A percentile compares a stretch with the other conserved stretches of the same genome.
These are phyloP conservation scores for Thaumatotibia leucotreta DNA, from an alignment of 1,140 invertebrate genomes.

Conservation along the genomic window DNA sequence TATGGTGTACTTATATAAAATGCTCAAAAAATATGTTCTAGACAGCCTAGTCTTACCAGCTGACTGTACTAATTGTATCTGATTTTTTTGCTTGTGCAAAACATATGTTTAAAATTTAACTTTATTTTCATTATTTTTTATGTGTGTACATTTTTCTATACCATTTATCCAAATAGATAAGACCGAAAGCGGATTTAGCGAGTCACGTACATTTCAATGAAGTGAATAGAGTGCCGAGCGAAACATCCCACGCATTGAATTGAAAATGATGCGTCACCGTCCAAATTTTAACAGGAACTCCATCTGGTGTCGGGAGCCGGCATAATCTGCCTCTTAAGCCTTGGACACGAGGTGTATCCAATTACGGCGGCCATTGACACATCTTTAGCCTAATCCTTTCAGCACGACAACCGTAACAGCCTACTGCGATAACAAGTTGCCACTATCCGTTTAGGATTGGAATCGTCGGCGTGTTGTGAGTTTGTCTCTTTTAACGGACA, in stretches of 20 bases:
- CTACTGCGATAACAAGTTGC: neutral
- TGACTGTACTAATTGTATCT: too few relatives aligned
- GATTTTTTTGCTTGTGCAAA: too few relatives aligned
- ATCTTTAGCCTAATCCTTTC: constrained; percentile 13
- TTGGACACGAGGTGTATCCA: neutral
- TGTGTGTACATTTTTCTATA: neutral
- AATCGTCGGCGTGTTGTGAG: neutral
- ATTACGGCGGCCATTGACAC: neutral
- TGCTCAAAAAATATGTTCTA: too few relatives aligned
- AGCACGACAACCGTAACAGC: neutral
- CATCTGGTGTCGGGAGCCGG: neutral
- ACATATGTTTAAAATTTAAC: neutral
- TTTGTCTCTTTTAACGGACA: neutral
- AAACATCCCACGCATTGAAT: constrained; percentile 37
- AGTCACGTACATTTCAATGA: constrained; percentile 53
- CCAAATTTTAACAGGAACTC: constrained; percentile 27
- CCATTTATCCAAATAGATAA: constrained; percentile 22
- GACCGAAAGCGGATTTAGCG: constrained; percentile 57
- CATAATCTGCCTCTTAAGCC: neutral
- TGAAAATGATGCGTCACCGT: constrained; percentile 33
- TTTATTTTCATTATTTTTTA: neutral
- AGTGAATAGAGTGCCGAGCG: constrained; percentile 42
- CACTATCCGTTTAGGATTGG: neutral
- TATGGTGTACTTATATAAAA: too few relatives aligned
- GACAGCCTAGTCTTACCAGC: too few relatives aligned